phyloP scores from a whole-genome alignment of 2,797 vertebrate species.

The Calcarius lapponicus region DNA sequence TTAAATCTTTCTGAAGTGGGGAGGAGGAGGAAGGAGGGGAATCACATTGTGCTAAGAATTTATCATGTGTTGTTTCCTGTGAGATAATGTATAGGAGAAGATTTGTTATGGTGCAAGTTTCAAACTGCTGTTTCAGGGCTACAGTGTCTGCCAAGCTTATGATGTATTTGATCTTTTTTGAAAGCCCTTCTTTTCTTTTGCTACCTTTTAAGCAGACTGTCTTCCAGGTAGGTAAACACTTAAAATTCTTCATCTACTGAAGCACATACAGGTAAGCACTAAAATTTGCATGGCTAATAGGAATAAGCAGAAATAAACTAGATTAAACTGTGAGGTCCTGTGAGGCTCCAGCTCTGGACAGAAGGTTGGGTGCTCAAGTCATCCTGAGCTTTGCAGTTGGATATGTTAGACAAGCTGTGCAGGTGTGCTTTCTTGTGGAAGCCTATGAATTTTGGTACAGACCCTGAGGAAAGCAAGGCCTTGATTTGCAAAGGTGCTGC shows the following conservation, averaged over 20 bases:
- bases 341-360: background rate
- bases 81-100: constrained; percentile 87
- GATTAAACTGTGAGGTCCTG: background rate
- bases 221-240: constrained; percentile 21
- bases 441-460: background rate
- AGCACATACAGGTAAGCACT: background rate
- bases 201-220: background rate
- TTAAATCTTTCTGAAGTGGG: constrained; percentile 95
- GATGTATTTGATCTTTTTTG: constrained; percentile 76
- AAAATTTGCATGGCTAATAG: background rate
- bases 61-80: constrained; percentile 92
- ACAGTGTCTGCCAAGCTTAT: constrained; percentile 83
- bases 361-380: background rate
- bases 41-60: constrained; percentile 89
- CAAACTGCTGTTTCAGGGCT: constrained; percentile 89
- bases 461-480: background rate
- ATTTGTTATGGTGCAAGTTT: constrained; percentile 82
- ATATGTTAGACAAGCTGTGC: background rate
- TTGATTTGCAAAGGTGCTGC: background rate
- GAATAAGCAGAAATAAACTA: background rate
- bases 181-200: constrained; percentile 52
- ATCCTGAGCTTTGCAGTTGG: background rate
- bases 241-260: background rate
- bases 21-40: constrained; percentile 73
- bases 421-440: background rate